A percentile compares a stretch with the other conserved stretches of the same genome.
phyloP scores from a whole-genome alignment of 2,888 invertebrate genomes.

The Hirtodrosophila histrioides region DNA sequence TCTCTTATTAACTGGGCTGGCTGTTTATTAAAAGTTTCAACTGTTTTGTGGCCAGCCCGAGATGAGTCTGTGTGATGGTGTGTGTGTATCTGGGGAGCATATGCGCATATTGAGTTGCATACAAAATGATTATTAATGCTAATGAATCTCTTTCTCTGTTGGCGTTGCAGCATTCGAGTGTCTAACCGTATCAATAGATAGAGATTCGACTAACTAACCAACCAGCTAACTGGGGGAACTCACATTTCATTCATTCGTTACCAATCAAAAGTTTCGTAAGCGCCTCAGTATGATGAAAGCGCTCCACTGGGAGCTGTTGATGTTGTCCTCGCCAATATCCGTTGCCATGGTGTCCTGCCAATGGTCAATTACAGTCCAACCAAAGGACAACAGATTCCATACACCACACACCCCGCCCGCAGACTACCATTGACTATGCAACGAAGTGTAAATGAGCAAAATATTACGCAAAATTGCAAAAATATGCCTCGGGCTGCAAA shows the following conservation, averaged over 20 bases:
- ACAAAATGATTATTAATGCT: constrained; percentile 62
- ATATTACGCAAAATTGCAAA: constrained; percentile 72
- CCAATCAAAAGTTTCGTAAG: constrained; percentile 69
- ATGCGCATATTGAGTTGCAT: constrained; percentile 42
- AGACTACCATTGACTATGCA: constrained; percentile 57
- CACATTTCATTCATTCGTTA: constrained; percentile 50
- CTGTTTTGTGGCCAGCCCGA: neutral
- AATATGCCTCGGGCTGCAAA: constrained; percentile 58
- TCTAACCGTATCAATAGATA: constrained; percentile 12
- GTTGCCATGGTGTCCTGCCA: constrained; percentile 42
- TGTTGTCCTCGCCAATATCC: constrained; percentile 23
- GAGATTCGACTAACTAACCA: constrained; percentile 15
- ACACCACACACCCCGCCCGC: neutral
- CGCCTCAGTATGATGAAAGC: constrained; percentile 54
- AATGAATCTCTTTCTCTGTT: constrained; percentile 34
- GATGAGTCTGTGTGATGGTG: neutral
- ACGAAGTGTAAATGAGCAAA: constrained; percentile 76
- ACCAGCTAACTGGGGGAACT: constrained; percentile 22
- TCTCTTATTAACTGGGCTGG: too few species aligned
- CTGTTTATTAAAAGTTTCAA: neutral
- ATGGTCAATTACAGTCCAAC: constrained; percentile 52
- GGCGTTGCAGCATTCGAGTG: neutral
- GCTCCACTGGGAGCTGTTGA: constrained; percentile 63
- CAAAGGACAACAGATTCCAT: constrained; percentile 7
- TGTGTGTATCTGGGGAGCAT: neutral